phyloP scores from a whole-genome alignment of 2,797 vertebrate genomes.

The Psittacula derbiana region DNA sequence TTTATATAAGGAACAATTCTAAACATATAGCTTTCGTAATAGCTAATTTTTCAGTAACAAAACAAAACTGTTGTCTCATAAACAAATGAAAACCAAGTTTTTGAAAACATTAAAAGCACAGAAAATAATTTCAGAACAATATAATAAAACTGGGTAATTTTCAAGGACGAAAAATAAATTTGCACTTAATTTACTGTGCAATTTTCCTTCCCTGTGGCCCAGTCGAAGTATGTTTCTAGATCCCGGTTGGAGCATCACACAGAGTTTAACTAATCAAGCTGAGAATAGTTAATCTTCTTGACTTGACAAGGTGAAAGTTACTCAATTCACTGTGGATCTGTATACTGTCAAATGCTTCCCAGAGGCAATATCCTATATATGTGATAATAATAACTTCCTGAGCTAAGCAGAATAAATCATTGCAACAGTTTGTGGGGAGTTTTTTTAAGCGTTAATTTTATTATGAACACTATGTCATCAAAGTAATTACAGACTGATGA shows the following conservation, averaged over 20 bases:
- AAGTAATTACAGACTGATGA: background rate
- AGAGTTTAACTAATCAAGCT: background rate
- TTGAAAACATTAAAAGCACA: background rate
- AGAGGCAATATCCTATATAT: background rate
- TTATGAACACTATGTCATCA: background rate
- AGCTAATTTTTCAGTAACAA: background rate
- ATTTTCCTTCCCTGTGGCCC: background rate
- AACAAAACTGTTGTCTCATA: background rate
- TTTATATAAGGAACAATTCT: background rate
- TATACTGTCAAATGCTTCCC: background rate
- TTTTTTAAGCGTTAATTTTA: background rate
- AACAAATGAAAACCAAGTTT: background rate
- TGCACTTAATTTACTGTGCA: background rate
- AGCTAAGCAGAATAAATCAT: background rate
- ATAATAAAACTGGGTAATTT: background rate
- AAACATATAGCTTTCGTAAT: background rate
- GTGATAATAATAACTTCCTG: background rate
- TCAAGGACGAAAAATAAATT: background rate
- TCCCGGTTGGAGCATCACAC: background rate
- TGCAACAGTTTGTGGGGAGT: background rate
- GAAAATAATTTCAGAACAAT: background rate
- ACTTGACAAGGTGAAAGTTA: background rate
- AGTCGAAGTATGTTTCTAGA: background rate
- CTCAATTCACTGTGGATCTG: background rate
- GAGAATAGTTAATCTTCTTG: background rate